Base-by-base conservation (phyloP, 2,888 invertebrate genomes). In the Melieria picta region DNA sequence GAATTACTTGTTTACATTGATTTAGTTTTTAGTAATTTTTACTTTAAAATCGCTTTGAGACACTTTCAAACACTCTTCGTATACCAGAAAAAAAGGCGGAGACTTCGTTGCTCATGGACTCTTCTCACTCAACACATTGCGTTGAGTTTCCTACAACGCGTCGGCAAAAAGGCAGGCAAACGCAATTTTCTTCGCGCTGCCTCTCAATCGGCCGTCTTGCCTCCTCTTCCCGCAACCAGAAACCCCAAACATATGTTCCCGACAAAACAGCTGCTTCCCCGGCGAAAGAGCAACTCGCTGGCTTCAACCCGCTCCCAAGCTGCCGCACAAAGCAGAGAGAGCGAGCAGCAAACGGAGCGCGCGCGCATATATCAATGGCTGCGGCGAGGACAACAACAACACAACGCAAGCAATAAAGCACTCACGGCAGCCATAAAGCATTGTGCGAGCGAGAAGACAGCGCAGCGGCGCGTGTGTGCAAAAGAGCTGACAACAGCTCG, bases 381-480 rank as follows among this genome's bases (percentile, higher is more conserved):
- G 76, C 30, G 30, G 30, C 30, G 2, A 30, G 2, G 2, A 2
- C 30, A 30, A 30, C 30, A 30, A 30, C 30, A 30, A 30, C 30
- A 30, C 3, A 30, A 63, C 76, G 74, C 73, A 75, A 78, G 84
- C 80, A 82, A 87, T 87, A 87, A 87, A 87, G 82, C 84, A 86
- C 86, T 83, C 80, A 80, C 78, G 81, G 81, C 82, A 81, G 83
- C 83, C 84, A 86, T 87, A 87, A 87, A 87, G 80, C 83, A 87
- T 84, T 79, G 83, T 80, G 78, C 62, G 78, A 85, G 76, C 69
- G 80, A 81, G 80, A 79, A 13, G 68, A 71, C 46, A 58, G 67
- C 61, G 58, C 58, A 50, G 50, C 16, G 13, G 9, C 5, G 4
- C 6, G 0, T 30, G 46, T 46, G 66, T 7, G 76, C 16, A 13